Base-by-base conservation (phyloP, 1,140 invertebrate genomes). In the Piezodorus guildinii region DNA sequence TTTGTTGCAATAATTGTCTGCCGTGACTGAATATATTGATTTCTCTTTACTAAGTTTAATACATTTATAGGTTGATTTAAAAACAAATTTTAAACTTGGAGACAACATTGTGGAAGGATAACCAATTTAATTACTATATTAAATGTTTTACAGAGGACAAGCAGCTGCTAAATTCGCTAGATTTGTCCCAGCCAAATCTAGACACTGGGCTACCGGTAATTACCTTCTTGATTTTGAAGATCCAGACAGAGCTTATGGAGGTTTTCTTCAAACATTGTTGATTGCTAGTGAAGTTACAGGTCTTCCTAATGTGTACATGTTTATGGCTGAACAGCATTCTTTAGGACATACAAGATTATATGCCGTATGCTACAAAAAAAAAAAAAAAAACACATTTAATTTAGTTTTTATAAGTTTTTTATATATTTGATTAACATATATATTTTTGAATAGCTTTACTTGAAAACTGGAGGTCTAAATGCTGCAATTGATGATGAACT, bases 151-250 rank as follows among this genome's bases (percentile, higher is more conserved):
- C 19, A 77, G 82, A 73, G 70, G 78, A n/a, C 75, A 76, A 62
- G 72, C 81, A n/a, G 77, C 81, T 0, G 76, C 77, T n/a, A 81
- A 83, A 65, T 77, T 85, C 70, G 75, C 77, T 45, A 76, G 80
- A 43, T 76, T 82, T 67, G 72, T 83, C 56, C 74, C 79, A 16
- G 70, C 74, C 0, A 73, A 69, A 64, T 72, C 75, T 17, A 70
- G 78, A 45, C 76, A 77, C 59, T 79, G 81, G 73, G 74, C 80
- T 16, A 83, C 83, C 8, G 83, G 83, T 23, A 83, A 84, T 70
- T 83, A 84, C 67, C 71, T 85, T 56, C 75, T 83, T 63, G 83
- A 85, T 68, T 83, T 81, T 70, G 77, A 80, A 66, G 81, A 84
- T 69, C 75, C 73, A 14, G 76, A 77, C 54, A 75, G 80, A 45